Base-by-base conservation (phyloP, 2,797 vertebrate species). In the Falco cherrug region DNA sequence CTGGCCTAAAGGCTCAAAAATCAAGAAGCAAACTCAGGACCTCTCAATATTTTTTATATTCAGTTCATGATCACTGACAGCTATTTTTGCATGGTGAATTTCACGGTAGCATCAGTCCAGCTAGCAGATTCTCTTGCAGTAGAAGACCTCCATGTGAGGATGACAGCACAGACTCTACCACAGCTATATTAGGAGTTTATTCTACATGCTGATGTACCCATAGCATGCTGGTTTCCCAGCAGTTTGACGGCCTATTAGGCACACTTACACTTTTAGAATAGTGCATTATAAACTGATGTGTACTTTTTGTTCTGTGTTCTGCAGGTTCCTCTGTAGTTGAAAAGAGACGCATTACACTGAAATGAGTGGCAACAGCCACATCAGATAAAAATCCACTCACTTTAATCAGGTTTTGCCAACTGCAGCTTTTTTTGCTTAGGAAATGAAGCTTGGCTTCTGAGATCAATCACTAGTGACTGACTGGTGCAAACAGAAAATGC, bases 401-500 rank as follows among this genome's bases (percentile, higher is more conserved):
- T 96, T 96, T 91, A 84, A 95, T 97, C 93, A 93, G 41, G 33
- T 89, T 96, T 91, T 67, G 69, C 89, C 93, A 90, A 79, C 64
- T 59, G 60, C 61, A 78, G 81, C 68, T 86, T 73, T 69, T 85
- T 95, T 92, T 89, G 59, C 76, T 84, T 75, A 47, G 70, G 77
- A 96, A 96, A 86, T 41, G 74, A 96, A 96, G 64, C 35, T 73
- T 91, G 70, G 57, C 24, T 87, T 73, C 81, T 76, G 81, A 92
- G 92, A 87, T 96, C 84, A 83, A 83, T 95, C 87, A 91, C 63
- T 25, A 84, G 65, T 1, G 0, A 63, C 41, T 56, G 92, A 84
- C 78, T 90, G 68, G 63, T 87, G 71, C 74, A 89, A 75, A 92
- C 69, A 91, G 85, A 85, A 95, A 88, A 93, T 63, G 64, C 84